These are phyloP conservation scores for Dendropsophus ebraccatus DNA, from an alignment of 2,113 vertebrate genomes.

Conservation along the genomic window DNA sequence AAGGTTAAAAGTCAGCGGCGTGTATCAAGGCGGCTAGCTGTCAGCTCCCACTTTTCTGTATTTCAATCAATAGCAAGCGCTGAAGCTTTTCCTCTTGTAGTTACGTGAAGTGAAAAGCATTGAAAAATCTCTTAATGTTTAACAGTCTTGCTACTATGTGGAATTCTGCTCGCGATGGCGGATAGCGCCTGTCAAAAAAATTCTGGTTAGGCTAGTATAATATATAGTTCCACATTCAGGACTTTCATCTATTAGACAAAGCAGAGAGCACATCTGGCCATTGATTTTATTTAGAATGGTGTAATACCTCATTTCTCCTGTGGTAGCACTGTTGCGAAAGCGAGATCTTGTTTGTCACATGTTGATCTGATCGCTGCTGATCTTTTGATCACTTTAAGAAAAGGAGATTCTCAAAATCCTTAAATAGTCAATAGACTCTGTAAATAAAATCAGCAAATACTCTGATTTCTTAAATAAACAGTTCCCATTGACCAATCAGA, in stretches of 20 bases:
- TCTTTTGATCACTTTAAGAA: no score
- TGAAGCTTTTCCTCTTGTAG: background rate
- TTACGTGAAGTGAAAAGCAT: background rate
- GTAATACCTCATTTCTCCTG: background rate
- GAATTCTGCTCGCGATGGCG: background rate
- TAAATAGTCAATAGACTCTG: no score
- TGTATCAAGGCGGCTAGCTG: background rate
- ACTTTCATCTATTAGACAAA: background rate
- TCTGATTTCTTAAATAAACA: no score
- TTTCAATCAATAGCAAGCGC: constrained; percentile 1
- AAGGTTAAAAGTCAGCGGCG: constrained; percentile 14
- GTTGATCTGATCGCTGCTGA: no score
- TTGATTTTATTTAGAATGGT: no score
- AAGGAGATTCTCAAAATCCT: no score
- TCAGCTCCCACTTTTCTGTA: constrained; percentile 1
- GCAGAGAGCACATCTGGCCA: background rate
- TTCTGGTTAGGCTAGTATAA: background rate
- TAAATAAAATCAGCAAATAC: no score
- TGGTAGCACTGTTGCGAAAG: background rate
- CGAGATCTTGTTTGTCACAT: no score
- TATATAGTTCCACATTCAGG: background rate
- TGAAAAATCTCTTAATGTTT: background rate
- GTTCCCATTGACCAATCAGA: no score
- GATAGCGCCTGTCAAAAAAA: no score
- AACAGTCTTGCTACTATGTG: no score